phyloP scores from a whole-genome alignment of 2,888 invertebrate genomes.

The Schrankia costaestrigalis region DNA sequence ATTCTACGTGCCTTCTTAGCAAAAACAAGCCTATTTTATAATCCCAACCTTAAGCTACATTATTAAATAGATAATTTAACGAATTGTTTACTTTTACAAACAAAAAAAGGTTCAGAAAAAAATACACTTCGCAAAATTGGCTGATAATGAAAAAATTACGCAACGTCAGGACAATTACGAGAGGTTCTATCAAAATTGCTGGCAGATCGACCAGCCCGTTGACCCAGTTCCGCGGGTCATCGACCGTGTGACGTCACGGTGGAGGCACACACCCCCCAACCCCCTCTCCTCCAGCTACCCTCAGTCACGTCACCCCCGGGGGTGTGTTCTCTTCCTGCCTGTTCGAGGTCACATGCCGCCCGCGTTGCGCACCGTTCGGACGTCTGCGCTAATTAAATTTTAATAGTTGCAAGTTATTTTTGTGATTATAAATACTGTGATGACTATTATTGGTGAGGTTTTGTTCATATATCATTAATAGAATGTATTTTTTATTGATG shows the following conservation, averaged over 20 bases:
- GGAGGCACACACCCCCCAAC: conserved; percentile 40
- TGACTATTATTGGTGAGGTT: conserved; percentile 68
- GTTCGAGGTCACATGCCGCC: conserved; percentile 69
- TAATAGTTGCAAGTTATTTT: conserved; percentile 28
- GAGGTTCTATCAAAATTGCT: conserved; percentile 43
- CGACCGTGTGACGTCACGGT: conserved; percentile 76
- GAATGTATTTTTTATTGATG: too few species aligned
- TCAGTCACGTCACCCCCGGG: conserved; percentile 54
- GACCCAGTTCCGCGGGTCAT: conserved; percentile 71
- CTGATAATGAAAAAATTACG: conserved; percentile 38
- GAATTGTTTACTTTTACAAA: background rate
- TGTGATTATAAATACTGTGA: conserved; percentile 35
- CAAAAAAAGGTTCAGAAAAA: background rate
- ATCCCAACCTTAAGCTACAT: conserved; percentile 1
- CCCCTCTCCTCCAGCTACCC: conserved; percentile 37
- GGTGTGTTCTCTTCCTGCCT: conserved; percentile 59
- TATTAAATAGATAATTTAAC: conserved; percentile 1
- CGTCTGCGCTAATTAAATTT: conserved; percentile 42
- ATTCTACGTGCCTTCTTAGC: conserved; percentile 6
- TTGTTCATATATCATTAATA: conserved; percentile 1
- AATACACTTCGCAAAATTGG: conserved; percentile 11
- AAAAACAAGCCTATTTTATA: conserved; percentile 4
- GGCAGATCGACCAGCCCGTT: conserved; percentile 64
- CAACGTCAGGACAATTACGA: conserved; percentile 38
- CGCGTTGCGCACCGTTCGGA: conserved; percentile 48